phyloP scores from a whole-genome alignment of 30 jellyfish, hydroid and myxozoan genomes.

The Aurelia sp. region DNA sequence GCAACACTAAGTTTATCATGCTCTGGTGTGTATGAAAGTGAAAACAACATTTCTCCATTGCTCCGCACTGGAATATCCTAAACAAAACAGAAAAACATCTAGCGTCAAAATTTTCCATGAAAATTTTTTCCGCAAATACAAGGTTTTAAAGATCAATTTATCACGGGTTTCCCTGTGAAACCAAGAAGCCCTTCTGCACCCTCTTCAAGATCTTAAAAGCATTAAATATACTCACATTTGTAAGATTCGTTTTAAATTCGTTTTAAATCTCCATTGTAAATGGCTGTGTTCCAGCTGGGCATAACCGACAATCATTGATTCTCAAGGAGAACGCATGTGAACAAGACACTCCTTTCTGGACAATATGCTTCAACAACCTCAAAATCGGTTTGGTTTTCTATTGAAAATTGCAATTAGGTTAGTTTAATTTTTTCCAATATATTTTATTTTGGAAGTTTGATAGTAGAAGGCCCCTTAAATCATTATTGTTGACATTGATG shows the following conservation, averaged over 20 bases:
- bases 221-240: slow-evolving; percentile 2
- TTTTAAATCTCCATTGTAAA: slow-evolving; percentile 63
- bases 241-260: slow-evolving; percentile 6
- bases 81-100: not conserved
- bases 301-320: slow-evolving; percentile 32
- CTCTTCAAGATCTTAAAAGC: no score
- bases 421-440: no score
- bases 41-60: slow-evolving; percentile 65
- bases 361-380: no score
- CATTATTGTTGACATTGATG: no score
- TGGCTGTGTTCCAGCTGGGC: slow-evolving; percentile 79
- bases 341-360: slow-evolving; percentile 3
- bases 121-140: no score
- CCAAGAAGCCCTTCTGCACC: no score
- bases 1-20: slow-evolving; percentile 58
- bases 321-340: slow-evolving; percentile 51
- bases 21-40: slow-evolving; percentile 66
- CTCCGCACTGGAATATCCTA: slow-evolving; percentile 51
- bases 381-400: no score
- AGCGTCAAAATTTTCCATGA: not conserved
- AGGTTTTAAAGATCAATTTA: no score
- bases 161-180: no score
- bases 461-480: no score
- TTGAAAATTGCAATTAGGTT: no score
- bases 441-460: no score